Percentiles rank a stretch among this genome's conserved stretches.
Evolutionary conservation across 2,113 vertebrate genomes (phyloP).

Genomic region (Ptilorrhoa leucosticta): DNA sequence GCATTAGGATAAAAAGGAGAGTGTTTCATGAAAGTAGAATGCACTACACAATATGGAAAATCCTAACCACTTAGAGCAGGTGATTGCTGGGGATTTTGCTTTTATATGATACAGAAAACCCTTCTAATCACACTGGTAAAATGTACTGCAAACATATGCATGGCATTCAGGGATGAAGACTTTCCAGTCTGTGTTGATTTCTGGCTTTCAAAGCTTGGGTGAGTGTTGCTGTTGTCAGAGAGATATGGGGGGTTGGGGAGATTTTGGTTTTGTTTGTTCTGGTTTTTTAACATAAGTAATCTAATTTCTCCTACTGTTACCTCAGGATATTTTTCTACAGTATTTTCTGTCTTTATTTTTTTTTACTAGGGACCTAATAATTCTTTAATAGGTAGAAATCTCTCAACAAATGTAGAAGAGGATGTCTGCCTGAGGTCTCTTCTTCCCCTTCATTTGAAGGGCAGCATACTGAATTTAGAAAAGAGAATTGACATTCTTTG

Average conservation of each 20-base stretch:
- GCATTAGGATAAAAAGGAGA: background rate
- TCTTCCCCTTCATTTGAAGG: background rate
- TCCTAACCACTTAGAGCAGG: background rate
- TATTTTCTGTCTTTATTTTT: background rate
- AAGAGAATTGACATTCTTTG: background rate
- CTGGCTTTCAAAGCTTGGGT: background rate
- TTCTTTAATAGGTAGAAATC: background rate
- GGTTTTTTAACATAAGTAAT: background rate
- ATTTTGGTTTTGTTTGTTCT: background rate
- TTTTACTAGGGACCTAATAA: background rate
- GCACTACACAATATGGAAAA: background rate
- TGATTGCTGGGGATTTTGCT: background rate
- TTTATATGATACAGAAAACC: background rate
- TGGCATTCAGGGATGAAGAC: background rate
- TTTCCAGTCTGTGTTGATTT: background rate
- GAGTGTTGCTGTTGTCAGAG: background rate
- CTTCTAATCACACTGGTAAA: background rate
- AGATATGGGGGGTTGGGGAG: fast-evolving
- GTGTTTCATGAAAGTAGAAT: background rate
- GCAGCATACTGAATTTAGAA: background rate
- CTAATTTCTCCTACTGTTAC: background rate
- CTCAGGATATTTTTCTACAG: background rate
- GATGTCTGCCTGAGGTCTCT: background rate
- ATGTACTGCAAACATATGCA: background rate
- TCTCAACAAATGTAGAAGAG: background rate